Base-by-base conservation (phyloP, 2,797 vertebrate species). In the Toxotes lorentzi region DNA sequence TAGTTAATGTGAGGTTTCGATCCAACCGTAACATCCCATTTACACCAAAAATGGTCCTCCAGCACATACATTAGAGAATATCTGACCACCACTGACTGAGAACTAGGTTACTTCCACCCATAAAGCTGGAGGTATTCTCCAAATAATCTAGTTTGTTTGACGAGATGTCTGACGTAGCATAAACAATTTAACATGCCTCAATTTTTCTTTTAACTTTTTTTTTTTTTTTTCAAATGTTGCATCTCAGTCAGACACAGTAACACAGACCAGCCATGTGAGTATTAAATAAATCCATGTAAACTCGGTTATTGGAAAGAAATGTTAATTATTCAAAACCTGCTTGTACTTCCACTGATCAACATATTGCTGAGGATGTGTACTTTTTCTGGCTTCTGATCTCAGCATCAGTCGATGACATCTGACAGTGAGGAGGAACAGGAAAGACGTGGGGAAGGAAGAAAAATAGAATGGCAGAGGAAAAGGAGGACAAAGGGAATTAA, bases 391-490 rank as follows among this genome's bases (percentile, higher is more conserved):
- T 53, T 24, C 53, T 53, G 63, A 47, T 63, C n/a, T 70, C 51
- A 77, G 61, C 81, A 62, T 66, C 73, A 58, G 53, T 21, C 41
- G 24, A 13, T 63, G 57, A 82, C 24, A 6, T 80, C 45, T 74
- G 76, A 77, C 40, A 13, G 45, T 70, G 83, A 89, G 78, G 81
- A 90, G 87, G 80, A 90, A 89, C 73, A 91, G 89, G 91, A 92
- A 86, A 84, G 83, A 61, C 61, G 48, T 7, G 43, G 32, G 83
- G 73, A 82, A 86, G 89, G 86, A 90, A 89, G 80, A 73, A 65
- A 70, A 60, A 64, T 50, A 79, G 69, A 89, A 78, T 61, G 60
- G 58, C 4, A 78, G 81, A 87, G 79, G 76, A 90, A 84, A 64
- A 82, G 6, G 30, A 76, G 73, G 81, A 91, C 89, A 93, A 91